Evolutionary conservation across 2,888 invertebrate species (phyloP), one percentile per base, ranked within the genome.

Genomic region (Salticus scenicus): DNA sequence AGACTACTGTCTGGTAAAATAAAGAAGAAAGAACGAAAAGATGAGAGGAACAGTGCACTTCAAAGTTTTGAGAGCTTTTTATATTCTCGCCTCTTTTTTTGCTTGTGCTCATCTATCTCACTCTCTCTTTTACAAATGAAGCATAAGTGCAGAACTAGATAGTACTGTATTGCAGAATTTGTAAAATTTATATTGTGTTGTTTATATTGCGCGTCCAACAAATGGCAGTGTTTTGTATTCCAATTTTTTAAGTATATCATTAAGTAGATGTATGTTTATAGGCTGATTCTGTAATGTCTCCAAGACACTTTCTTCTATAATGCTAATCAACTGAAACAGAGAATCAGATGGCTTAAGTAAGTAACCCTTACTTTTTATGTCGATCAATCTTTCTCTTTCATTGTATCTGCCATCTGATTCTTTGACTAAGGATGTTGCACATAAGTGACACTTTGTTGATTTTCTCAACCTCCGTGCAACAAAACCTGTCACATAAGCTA

Each of bases 201-300:
- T 1, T 57, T n/a, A n/a, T n/a, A n/a, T n/a, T n/a, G n/a, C 57
- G 20, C 57, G 20, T 57, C 57, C 57, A 57, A 57, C 57, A 57
- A 57, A n/a, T 1, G 0, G 4, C 10, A n/a, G n/a, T n/a, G 57
- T 8, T 1, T 0, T 1, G 8, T 24, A 10, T n/a, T 57, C 57
- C n/a, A 57, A n/a, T 1, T 57, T 24, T n/a, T n/a, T 24, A 12
- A 57, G 20, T n/a, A 57, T 57, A 10, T 57, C 20, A n/a, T n/a
- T n/a, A n/a, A 57, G 20, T n/a, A 20, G 14, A 10, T 24, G n/a
- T n/a, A 57, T 20, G 4, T 8, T n/a, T n/a, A 51, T 10, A 10
- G 37, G 37, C 37, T 37, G 4, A 10, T 4, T 7, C 4, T 4
- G 10, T 7, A 37, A 7, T 37, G 37, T 37, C 7, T 10, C 8